Evolutionary conservation across 2,797 vertebrate genomes (phyloP).

Genomic region (Anableps anableps): DNA sequence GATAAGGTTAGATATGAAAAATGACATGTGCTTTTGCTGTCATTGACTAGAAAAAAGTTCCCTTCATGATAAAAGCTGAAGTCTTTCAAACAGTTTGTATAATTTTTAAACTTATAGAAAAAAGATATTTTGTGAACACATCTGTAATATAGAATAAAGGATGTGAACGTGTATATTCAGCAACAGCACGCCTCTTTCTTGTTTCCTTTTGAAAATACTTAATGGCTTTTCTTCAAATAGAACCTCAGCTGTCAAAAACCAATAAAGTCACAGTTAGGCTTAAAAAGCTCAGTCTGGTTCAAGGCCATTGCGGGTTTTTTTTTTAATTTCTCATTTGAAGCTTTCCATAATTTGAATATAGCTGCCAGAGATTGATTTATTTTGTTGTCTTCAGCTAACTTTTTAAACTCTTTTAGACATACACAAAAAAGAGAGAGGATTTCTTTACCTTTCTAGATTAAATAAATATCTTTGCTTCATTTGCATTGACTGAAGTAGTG

Average conservation of each 20-base stretch:
- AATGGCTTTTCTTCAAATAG: conserved; percentile 29
- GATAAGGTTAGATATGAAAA: background rate
- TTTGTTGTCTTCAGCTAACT: background rate
- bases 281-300: conserved; percentile 19
- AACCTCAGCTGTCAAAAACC: conserved; percentile 16
- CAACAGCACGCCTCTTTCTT: background rate
- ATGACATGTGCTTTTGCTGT: background rate
- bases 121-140: background rate
- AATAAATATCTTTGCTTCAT: conserved; percentile 4
- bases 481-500: background rate
- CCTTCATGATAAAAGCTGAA: background rate
- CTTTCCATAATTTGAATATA: conserved; percentile 29
- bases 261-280: conserved; percentile 29
- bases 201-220: conserved; percentile 16
- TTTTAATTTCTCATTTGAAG: conserved; percentile 17
- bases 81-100: background rate
- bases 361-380: conserved; percentile 21
- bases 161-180: background rate
- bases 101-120: background rate
- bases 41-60: background rate
- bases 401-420: background rate
- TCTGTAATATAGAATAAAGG: background rate
- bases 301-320: conserved; percentile 19
- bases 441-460: background rate
- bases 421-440: background rate